A percentile compares a stretch with the other conserved stretches of the same genome.
Conservation (phyloP, 2,888 invertebrate genomes). For the Pachydiplax longipennis region DNA sequence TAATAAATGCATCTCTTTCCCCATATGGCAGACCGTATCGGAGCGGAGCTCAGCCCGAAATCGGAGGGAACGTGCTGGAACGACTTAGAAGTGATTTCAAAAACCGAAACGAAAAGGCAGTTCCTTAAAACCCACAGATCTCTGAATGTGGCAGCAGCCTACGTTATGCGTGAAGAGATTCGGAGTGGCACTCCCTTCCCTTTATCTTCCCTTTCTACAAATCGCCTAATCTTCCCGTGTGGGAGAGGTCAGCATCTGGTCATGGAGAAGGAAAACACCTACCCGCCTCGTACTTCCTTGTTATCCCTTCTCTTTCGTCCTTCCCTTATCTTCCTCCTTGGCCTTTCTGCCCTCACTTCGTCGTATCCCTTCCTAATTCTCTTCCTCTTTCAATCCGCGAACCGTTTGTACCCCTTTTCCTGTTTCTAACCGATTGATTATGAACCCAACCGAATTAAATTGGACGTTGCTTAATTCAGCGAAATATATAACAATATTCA, state of each 20-base stretch:
- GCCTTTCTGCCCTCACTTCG: no score
- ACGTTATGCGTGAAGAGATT: background rate
- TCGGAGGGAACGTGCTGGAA: background rate
- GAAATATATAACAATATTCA: no score
- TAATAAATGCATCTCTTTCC: no score
- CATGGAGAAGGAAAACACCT: background rate
- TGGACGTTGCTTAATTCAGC: no score
- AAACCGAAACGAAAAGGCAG: background rate
- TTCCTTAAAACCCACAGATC: background rate
- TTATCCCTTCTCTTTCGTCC: background rate
- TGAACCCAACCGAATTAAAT: no score
- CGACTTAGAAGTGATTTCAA: background rate
- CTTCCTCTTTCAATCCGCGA: no score
- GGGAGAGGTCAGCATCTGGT: slow-evolving; percentile 26
- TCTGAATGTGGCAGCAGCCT: background rate
- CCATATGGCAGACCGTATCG: no score
- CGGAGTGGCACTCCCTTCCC: background rate
- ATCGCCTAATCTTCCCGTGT: background rate
- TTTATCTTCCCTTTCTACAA: background rate
- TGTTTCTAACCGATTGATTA: no score
- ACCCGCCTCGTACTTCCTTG: background rate
- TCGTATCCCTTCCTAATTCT: no score
- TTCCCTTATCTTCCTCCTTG: background rate
- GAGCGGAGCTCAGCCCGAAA: background rate
- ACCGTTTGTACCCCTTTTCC: no score